Percentiles rank a stretch among this genome's conserved stretches.
Conservation (phyloP, 2,888 invertebrate genomes). For the Tachina lurida region DNA sequence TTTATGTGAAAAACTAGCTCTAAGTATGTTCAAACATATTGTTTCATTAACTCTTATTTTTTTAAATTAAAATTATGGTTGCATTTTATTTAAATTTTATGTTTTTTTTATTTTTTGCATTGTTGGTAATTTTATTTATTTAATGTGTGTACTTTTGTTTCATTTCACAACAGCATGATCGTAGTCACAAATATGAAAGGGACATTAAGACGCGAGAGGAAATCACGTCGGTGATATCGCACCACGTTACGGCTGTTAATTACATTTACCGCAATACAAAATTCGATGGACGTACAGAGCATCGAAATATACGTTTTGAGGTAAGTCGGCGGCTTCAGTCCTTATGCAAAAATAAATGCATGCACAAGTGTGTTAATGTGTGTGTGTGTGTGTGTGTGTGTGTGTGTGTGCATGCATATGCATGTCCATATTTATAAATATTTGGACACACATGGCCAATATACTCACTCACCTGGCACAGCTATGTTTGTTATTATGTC, state of each 20-base stretch:
- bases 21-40: neutral
- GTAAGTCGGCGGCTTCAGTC: conserved; percentile 83
- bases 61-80: conserved; percentile 36
- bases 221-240: conserved; percentile 97
- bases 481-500: conserved; percentile 26
- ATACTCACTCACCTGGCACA: conserved; percentile 26
- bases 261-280: conserved; percentile 97
- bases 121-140: conserved; percentile 49
- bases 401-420: neutral
- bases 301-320: conserved; percentile 98
- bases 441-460: conserved; percentile 37
- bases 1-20: too few species aligned
- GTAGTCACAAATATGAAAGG: conserved; percentile 87
- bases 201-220: conserved; percentile 97
- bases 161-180: conserved; percentile 86
- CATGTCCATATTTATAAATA: too few species aligned
- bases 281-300: conserved; percentile 94
- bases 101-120: neutral
- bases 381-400: neutral
- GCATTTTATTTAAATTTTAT: conserved; percentile 34
- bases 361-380: neutral
- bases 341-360: neutral
- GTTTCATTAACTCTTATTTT: neutral
- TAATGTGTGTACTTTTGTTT: conserved; percentile 57
- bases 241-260: conserved; percentile 99